Base-by-base conservation (phyloP, 2,113 vertebrate species). In the Leucosticte australis region DNA sequence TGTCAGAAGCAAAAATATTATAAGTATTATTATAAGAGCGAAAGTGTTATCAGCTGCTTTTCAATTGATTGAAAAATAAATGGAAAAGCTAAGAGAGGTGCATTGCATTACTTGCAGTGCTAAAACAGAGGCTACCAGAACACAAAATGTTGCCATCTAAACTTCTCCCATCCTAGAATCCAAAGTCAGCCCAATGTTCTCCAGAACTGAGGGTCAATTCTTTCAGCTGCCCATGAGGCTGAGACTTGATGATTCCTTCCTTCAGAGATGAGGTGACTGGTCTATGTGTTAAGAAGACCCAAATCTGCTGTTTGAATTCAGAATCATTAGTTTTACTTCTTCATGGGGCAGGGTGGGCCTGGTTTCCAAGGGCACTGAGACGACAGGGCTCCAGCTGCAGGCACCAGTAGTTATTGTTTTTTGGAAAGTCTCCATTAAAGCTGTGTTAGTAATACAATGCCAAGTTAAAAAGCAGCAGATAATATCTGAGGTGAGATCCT, bases 81-180 rank as follows among this genome's bases (percentile, higher is more conserved):
- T 35, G 41, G 57, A 75, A 65, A 63, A 81, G 35, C 10, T 28
- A 12, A 81, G 31, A 68, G 26, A 62, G 11, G 35, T 39, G 30
- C 19, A 10, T 59, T 68, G 24, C 13, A 5, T 75, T 60, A 20
- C 17, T 42, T 30, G 26, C 33, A 56, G 18, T 39, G 19, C 35
- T 59, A 55, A 47, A 0, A 1, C 1, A 83, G 60, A 55, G 23
- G 50, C 46, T 87, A 18, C 13, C 15, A 46, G 28, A 0, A 2
- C 35, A 77, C 20, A 70, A 74, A 59, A 21, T 23, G 8, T 37
- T 82, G 55, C 47, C 7, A 12, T 62, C 68, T 46, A 35, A 87
- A 27, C 33, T 82, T 59, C 21, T 28, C 18, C 42, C 53, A 50
- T 42, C 42, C 74, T 49, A 50, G n/a, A 74, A 63, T 70, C 22